phyloP scores from a whole-genome alignment of 2,113 vertebrate genomes.

The Theristicus caerulescens region DNA sequence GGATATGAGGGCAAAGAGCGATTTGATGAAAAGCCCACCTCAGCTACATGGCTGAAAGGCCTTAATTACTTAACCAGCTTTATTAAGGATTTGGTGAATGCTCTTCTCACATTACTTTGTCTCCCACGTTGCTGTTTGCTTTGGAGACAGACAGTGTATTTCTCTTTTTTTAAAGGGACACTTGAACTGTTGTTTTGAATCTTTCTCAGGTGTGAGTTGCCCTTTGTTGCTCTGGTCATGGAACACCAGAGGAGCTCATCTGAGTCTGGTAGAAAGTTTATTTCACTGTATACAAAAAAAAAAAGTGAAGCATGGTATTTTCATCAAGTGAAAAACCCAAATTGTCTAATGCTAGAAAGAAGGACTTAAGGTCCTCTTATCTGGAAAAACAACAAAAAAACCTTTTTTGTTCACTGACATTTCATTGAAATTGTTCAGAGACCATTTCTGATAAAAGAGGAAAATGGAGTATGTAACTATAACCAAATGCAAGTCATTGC shows the following conservation, averaged over 20 bases:
- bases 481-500: background rate
- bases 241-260: background rate
- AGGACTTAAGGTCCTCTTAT: background rate
- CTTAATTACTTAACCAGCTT: background rate
- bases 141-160: background rate
- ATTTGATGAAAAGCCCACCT: background rate
- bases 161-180: background rate
- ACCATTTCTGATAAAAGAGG: background rate
- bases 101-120: background rate
- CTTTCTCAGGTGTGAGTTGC: background rate
- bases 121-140: background rate
- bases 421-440: background rate
- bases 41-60: background rate
- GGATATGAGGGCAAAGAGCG: background rate
- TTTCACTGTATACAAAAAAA: background rate
- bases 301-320: background rate
- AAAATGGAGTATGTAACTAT: background rate
- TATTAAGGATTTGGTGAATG: background rate
- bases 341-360: background rate
- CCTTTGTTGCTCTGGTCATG: background rate
- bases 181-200: background rate
- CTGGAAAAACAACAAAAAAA: background rate
- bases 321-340: background rate
- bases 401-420: background rate
- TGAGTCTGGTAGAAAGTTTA: background rate